Conservation (phyloP, 2,888 invertebrate genomes). For the Smittia sp. region DNA sequence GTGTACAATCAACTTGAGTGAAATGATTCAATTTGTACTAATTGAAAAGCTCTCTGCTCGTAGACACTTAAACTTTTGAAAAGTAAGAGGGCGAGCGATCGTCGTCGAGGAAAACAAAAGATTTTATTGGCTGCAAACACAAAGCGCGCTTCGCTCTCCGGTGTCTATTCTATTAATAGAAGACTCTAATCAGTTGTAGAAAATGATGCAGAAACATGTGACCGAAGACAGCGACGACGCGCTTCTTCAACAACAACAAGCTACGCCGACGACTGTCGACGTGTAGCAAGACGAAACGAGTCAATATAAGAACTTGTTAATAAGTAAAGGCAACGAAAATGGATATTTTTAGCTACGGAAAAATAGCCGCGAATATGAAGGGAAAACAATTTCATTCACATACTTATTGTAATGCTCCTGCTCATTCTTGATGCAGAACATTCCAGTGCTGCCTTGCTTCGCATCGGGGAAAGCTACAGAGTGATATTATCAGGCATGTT, state of each 20-base stretch:
- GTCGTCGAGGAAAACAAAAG: background rate
- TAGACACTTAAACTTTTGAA: background rate
- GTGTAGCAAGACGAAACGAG: background rate
- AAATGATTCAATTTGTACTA: conserved; percentile 1
- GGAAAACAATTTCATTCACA: conserved; percentile 9
- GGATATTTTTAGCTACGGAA: conserved; percentile 31
- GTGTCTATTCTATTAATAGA: background rate
- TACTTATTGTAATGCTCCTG: background rate
- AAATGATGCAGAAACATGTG: conserved; percentile 39
- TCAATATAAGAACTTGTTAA: conserved; percentile 33
- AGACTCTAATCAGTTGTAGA: conserved; percentile 33
- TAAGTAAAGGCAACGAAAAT: conserved; percentile 30
- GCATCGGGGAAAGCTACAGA: background rate
- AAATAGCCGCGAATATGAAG: conserved; percentile 14
- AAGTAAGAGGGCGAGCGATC: no score
- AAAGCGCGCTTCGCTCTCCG: background rate
- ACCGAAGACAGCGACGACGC: background rate
- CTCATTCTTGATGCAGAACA: conserved; percentile 7
- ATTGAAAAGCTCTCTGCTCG: conserved; percentile 8
- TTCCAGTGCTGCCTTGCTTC: conserved; percentile 18
- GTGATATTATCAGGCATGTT: background rate
- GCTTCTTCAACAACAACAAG: background rate
- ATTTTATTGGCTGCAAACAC: background rate
- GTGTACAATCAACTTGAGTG: no score
- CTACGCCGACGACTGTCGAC: background rate